A percentile compares a stretch with the other conserved stretches of the same genome.
Evolutionary conservation across 2,888 invertebrate genomes (phyloP).

Genomic region (Agrochola lota): DNA sequence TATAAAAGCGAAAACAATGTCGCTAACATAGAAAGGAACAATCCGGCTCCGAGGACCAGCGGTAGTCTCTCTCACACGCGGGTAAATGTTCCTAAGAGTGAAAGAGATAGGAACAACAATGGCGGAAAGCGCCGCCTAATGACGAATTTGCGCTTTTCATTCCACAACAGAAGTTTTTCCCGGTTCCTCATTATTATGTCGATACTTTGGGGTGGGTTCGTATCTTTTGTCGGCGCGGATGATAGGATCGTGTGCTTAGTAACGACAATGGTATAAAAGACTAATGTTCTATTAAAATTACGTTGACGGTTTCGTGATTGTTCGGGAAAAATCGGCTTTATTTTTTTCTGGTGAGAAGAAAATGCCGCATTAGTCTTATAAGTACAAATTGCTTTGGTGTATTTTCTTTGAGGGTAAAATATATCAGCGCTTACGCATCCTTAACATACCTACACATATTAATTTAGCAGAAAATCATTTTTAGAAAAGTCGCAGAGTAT

Average conservation of each 20-base stretch:
- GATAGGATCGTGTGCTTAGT: slow-evolving; percentile 86
- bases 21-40: slow-evolving; percentile 91
- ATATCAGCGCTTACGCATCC: neutral
- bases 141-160: slow-evolving; percentile 91
- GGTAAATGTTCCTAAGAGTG: slow-evolving; percentile 64
- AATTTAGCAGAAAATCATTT: neutral
- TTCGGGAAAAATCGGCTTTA: slow-evolving; percentile 66
- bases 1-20: slow-evolving; percentile 91
- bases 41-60: slow-evolving; percentile 88
- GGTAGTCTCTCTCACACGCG: slow-evolving; percentile 80
- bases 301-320: slow-evolving; percentile 61
- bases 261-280: slow-evolving; percentile 78
- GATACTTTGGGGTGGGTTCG: slow-evolving; percentile 88
- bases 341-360: slow-evolving; percentile 48
- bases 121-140: slow-evolving; percentile 90
- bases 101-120: slow-evolving; percentile 84
- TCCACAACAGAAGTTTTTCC: slow-evolving; percentile 91
- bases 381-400: slow-evolving; percentile 27
- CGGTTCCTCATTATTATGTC: slow-evolving; percentile 89
- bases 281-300: slow-evolving; percentile 72
- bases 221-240: slow-evolving; percentile 82
- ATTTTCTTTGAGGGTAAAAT: slow-evolving; percentile 4
- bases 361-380: slow-evolving; percentile 6
- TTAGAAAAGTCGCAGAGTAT: neutral
- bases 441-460: neutral